A percentile compares a stretch with the other conserved stretches of the same genome.
These are phyloP conservation scores for Endotricha flammealis DNA, from an alignment of 2,888 invertebrate genomes.

Conservation along the genomic window DNA sequence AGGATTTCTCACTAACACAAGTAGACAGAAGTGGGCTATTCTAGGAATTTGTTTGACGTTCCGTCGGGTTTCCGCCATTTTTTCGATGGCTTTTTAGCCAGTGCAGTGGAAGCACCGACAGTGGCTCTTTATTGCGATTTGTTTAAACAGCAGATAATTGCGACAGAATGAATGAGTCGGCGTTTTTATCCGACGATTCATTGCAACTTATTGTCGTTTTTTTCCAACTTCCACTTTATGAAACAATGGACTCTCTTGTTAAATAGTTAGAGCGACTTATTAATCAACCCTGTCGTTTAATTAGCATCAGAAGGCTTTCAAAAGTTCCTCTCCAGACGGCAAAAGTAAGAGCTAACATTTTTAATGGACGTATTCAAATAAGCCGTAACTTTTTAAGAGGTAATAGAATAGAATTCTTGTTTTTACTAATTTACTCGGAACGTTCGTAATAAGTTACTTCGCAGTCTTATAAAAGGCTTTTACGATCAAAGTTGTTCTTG, in stretches of 20 bases:
- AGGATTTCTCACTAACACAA: constrained; percentile 38
- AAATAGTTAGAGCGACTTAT: constrained; percentile 63
- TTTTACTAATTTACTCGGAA: constrained; percentile 11
- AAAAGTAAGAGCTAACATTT: constrained; percentile 25
- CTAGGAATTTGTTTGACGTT: constrained; percentile 54
- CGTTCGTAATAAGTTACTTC: constrained; percentile 10
- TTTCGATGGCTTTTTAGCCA: constrained; percentile 44
- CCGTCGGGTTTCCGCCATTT: constrained; percentile 43
- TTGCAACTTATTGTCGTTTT: constrained; percentile 47
- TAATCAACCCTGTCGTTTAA: constrained; percentile 64
- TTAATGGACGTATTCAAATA: constrained; percentile 12
- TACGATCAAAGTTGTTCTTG: constrained; percentile 7
- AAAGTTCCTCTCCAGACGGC: constrained; percentile 41
- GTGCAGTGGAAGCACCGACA: constrained; percentile 37
- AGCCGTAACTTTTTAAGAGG: constrained; percentile 13
- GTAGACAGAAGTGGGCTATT: constrained; percentile 43
- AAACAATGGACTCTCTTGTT: constrained; percentile 61
- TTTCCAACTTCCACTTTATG: constrained; percentile 51
- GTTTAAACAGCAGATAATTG: constrained; percentile 75
- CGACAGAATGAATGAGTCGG: constrained; percentile 60
- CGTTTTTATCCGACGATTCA: constrained; percentile 58
- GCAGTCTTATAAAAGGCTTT: constrained; percentile 10
- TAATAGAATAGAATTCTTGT: constrained; percentile 13
- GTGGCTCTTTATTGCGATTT: constrained; percentile 63
- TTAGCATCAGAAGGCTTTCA: constrained; percentile 45